Conservation (phyloP, 30 jellyfish, hydroid and myxozoan species). For the Hydra vulgaris region DNA sequence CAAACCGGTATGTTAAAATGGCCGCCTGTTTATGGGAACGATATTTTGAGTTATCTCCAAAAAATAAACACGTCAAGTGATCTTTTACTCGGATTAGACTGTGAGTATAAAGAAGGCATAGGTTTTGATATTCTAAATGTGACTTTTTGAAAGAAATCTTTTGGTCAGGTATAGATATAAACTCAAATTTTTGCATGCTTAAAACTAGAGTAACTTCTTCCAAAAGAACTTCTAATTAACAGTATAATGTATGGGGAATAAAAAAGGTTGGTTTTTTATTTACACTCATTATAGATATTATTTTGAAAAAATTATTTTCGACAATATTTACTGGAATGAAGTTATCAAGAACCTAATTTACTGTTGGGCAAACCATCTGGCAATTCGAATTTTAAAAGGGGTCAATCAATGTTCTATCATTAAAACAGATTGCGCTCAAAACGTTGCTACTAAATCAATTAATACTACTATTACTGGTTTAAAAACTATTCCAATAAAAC, state of each 20-base stretch:
- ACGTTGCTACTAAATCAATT: no score
- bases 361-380: no score
- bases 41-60: constrained; percentile 9
- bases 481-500: no score
- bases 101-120: constrained; percentile 37
- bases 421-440: no score
- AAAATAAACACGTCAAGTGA: constrained; percentile 11
- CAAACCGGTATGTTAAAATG: constrained; percentile 20
- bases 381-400: no score
- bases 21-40: constrained; percentile 27
- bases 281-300: no score
- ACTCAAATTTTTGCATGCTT: constrained; percentile 6
- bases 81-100: constrained; percentile 26
- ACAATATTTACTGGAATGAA: no score
- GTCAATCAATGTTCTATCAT: no score
- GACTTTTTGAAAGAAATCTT: constrained; percentile 22
- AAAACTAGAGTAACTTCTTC: constrained; percentile 28
- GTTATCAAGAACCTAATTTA: no score
- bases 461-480: no score
- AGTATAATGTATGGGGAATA: constrained; percentile 33
- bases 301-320: no score
- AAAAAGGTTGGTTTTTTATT: no score
- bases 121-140: constrained; percentile 31
- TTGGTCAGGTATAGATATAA: constrained; percentile 5
- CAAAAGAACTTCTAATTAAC: constrained; percentile 21